Evolutionary conservation across 2,797 vertebrate genomes (phyloP).

Genomic region (Craterocephalus amniculus): DNA sequence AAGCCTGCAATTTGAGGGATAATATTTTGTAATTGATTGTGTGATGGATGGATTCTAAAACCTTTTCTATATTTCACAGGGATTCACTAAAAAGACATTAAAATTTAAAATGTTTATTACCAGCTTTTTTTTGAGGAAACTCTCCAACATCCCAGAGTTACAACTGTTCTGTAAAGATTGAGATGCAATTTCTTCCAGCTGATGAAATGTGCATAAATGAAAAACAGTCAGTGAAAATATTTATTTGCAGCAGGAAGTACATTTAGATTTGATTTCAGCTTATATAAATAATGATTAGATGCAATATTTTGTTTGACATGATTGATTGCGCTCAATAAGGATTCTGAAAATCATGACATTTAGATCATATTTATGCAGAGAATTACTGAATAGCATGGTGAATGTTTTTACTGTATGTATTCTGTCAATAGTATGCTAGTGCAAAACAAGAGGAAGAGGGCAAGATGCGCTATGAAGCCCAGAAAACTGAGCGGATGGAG

Average conservation of each 20-base stretch:
- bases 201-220: too few relatives aligned
- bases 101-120: neutral
- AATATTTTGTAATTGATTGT: neutral
- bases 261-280: neutral
- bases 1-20: neutral
- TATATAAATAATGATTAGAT: neutral
- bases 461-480: constrained; percentile 90
- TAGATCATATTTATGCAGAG: neutral
- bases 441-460: constrained; percentile 89
- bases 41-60: neutral
- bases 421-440: constrained; percentile 81
- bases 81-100: neutral
- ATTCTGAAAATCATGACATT: neutral
- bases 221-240: neutral
- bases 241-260: neutral
- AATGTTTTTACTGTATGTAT: constrained; percentile 11
- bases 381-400: neutral
- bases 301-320: neutral
- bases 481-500: constrained; percentile 90
- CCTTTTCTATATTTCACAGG: neutral
- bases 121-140: neutral
- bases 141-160: neutral
- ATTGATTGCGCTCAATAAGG: neutral
- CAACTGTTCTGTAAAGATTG: neutral
- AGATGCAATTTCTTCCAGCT: neutral